phyloP scores from a whole-genome alignment of 23 tunicate species.

The Halocynthia aurantium region DNA sequence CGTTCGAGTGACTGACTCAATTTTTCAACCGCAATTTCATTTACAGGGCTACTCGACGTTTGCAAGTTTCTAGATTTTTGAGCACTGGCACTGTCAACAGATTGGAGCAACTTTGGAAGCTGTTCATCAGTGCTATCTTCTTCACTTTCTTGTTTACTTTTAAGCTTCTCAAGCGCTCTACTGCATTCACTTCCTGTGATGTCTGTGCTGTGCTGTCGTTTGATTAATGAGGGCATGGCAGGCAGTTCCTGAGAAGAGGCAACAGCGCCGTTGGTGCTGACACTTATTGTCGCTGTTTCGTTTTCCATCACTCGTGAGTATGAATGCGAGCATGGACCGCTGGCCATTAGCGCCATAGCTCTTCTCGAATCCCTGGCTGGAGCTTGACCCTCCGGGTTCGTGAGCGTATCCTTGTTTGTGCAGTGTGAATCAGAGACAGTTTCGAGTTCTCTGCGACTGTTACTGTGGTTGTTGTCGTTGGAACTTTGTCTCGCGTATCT shows the following conservation, averaged over 20 bases:
- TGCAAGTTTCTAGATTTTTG: no score
- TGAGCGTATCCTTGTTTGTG: background rate
- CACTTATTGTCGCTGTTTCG: background rate
- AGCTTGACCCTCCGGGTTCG: background rate
- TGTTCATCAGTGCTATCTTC: no score
- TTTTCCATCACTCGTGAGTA: conserved; percentile 9
- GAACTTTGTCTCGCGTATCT: no score
- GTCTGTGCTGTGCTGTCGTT: conserved; percentile 9
- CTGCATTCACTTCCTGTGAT: conserved; percentile 21
- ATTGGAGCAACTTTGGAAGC: no score
- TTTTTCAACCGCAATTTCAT: no score
- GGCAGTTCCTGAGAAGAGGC: conserved; percentile 2
- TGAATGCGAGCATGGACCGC: conserved; percentile 8
- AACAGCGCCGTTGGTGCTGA: conserved; percentile 15
- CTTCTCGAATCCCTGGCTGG: background rate
- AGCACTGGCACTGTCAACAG: no score
- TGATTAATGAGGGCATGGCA: conserved; percentile 30
- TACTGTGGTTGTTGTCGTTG: no score
- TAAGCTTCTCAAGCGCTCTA: conserved; percentile 9
- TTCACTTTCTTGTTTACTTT: background rate
- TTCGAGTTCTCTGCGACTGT: background rate
- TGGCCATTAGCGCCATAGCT: conserved; percentile 8
- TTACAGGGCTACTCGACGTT: no score
- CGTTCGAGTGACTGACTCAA: no score
- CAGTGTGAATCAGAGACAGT: background rate